phyloP scores from a whole-genome alignment of 37 sponge, comb jelly and placozoan species.

The Diacarnus erythraeanus region DNA sequence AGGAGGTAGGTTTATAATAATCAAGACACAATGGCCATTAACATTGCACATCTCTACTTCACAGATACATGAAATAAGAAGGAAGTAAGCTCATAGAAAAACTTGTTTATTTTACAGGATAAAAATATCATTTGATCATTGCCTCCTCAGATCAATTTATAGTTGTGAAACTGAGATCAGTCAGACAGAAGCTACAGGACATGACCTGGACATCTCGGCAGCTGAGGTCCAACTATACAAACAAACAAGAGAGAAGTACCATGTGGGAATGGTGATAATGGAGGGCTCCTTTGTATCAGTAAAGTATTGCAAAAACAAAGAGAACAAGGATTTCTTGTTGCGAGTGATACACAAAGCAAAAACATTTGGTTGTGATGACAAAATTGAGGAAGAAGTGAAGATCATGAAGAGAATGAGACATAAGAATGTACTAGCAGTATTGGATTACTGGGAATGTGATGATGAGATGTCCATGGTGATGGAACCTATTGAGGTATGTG shows the following conservation, averaged over 20 bases:
- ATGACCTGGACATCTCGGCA: neutral
- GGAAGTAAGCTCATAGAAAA: neutral
- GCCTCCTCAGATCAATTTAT: neutral
- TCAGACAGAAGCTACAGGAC: neutral
- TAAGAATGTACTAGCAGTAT: slow-evolving; percentile 65
- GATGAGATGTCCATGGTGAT: slow-evolving; percentile 49
- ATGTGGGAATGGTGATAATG: slow-evolving; percentile 23
- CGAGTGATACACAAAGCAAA: slow-evolving; percentile 67
- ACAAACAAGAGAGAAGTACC: slow-evolving; percentile 37
- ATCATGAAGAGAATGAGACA: slow-evolving; percentile 67
- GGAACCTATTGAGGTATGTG: slow-evolving; percentile 56
- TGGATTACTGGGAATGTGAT: slow-evolving; percentile 61
- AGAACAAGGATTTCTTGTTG: slow-evolving; percentile 30
- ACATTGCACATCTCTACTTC: too few species aligned
- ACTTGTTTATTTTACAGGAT: neutral
- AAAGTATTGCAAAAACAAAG: slow-evolving; percentile 26
- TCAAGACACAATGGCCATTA: neutral
- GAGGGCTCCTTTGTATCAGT: slow-evolving; percentile 58
- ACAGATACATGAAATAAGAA: too few species aligned
- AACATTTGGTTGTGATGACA: slow-evolving; percentile 60
- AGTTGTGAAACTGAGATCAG: neutral
- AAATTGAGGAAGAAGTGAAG: slow-evolving; percentile 52
- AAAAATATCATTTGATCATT: too few species aligned
- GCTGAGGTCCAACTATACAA: slow-evolving; percentile 6
- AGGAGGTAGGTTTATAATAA: slow-evolving; percentile 12